Evolutionary conservation across 23 tunicate species (phyloP).

Genomic region (Diplosoma virens): DNA sequence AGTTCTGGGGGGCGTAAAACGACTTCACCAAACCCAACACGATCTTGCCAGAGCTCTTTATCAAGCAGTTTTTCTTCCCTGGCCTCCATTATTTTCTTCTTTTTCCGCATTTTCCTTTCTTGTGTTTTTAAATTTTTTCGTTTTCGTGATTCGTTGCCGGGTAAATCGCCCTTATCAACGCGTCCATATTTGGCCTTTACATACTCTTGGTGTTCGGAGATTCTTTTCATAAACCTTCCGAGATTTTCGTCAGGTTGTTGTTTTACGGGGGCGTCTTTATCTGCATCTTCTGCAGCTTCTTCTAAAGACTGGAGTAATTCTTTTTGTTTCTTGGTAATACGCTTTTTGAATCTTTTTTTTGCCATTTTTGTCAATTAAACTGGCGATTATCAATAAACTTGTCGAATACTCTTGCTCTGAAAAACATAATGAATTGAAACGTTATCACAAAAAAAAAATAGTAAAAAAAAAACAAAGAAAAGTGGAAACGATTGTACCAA

Average conservation of each 20-base stretch:
- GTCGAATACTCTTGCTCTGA: too few relatives aligned
- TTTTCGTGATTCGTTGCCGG: neutral
- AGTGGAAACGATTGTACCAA: too few relatives aligned
- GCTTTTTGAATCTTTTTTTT: constrained; percentile 19
- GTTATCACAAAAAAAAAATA: too few relatives aligned
- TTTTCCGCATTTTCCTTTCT: neutral
- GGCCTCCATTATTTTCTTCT: neutral
- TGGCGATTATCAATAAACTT: too few relatives aligned
- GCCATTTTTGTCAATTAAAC: too few relatives aligned
- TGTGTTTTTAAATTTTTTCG: neutral
- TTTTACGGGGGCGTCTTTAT: neutral
- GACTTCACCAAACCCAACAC: constrained; percentile 27
- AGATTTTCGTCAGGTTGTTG: neutral
- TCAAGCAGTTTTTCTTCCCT: constrained; percentile 8
- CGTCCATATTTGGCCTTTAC: neutral
- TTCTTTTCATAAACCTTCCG: neutral
- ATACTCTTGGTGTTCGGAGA: neutral
- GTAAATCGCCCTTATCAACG: neutral
- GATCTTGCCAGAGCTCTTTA: constrained; percentile 23
- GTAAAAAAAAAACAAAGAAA: too few relatives aligned
- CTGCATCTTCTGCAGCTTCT: neutral
- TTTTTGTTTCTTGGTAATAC: neutral
- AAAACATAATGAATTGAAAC: too few relatives aligned
- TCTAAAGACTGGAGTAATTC: constrained; percentile 6
- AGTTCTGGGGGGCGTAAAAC: constrained; percentile 26